Percentiles rank a stretch among this genome's conserved stretches.
These are phyloP conservation scores for Holcopasites calliopsidis DNA, from an alignment of 1,140 invertebrate species.

Conservation along the genomic window DNA sequence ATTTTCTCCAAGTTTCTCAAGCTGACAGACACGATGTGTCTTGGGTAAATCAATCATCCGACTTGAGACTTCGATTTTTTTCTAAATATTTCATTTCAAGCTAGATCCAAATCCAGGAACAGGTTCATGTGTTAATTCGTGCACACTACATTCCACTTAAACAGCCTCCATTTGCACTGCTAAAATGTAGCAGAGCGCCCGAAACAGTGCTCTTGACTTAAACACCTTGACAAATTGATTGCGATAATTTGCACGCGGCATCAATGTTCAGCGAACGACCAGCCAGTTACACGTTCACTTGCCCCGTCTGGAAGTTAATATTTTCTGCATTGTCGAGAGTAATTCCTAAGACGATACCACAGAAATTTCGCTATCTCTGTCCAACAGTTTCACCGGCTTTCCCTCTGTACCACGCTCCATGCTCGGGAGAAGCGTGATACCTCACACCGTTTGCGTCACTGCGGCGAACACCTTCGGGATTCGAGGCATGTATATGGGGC, in stretches of 20 bases:
- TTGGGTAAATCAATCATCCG: too few species aligned
- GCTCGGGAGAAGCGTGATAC: slow-evolving; percentile 4
- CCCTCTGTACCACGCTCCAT: too few species aligned
- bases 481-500: slow-evolving; percentile 15
- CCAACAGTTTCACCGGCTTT: background rate
- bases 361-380: background rate
- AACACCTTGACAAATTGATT: background rate
- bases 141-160: too few species aligned
- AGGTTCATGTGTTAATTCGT: too few species aligned
- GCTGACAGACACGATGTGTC: too few species aligned
- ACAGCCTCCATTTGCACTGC: too few species aligned
- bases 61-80: too few species aligned
- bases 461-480: slow-evolving; percentile 9
- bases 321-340: background rate
- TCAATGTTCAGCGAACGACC: background rate
- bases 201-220: too few species aligned
- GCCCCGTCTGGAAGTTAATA: background rate
- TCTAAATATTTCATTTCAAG: too few species aligned
- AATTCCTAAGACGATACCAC: background rate
- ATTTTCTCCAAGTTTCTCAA: too few species aligned
- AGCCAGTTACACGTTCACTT: background rate
- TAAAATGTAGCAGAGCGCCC: too few species aligned
- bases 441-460: slow-evolving; percentile 13
- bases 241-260: background rate
- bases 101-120: too few species aligned